Percentiles rank a stretch among this genome's conserved stretches.
phyloP scores from a whole-genome alignment of 2,797 vertebrate species.

The Muscicapa striata region DNA sequence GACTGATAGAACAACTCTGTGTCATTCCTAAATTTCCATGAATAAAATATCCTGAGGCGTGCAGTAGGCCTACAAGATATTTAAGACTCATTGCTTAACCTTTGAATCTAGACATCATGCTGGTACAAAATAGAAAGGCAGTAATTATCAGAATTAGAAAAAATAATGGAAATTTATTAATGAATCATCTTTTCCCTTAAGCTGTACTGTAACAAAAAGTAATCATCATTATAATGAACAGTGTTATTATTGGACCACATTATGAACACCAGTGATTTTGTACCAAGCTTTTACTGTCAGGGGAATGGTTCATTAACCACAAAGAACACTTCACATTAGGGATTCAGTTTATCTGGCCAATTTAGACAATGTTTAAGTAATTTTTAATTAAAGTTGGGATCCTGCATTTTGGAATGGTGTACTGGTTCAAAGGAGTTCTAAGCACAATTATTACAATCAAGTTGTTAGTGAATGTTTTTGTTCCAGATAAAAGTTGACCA shows the following conservation, averaged over 20 bases:
- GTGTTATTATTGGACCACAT: slow-evolving; percentile 26
- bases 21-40: background rate
- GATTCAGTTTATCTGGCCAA: slow-evolving; percentile 50
- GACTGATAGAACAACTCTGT: background rate
- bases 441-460: slow-evolving; percentile 10
- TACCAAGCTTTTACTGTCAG: slow-evolving; percentile 2
- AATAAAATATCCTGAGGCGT: background rate
- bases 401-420: slow-evolving; percentile 19
- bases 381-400: slow-evolving; percentile 66
- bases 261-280: slow-evolving; percentile 55
- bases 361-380: slow-evolving; percentile 59
- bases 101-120: slow-evolving; percentile 38
- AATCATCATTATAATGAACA: slow-evolving; percentile 56
- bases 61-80: background rate
- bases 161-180: slow-evolving; percentile 70
- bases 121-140: slow-evolving; percentile 36
- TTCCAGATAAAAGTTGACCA: background rate
- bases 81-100: slow-evolving; percentile 9
- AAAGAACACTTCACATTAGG: slow-evolving; percentile 45
- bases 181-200: slow-evolving; percentile 46
- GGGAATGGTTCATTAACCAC: slow-evolving; percentile 49
- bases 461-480: background rate
- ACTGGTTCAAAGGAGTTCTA: slow-evolving; percentile 6
- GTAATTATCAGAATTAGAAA: slow-evolving; percentile 71
- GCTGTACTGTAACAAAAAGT: slow-evolving; percentile 7